Conservation (phyloP, 2,888 invertebrate genomes). For the Crocallis elinguaria region DNA sequence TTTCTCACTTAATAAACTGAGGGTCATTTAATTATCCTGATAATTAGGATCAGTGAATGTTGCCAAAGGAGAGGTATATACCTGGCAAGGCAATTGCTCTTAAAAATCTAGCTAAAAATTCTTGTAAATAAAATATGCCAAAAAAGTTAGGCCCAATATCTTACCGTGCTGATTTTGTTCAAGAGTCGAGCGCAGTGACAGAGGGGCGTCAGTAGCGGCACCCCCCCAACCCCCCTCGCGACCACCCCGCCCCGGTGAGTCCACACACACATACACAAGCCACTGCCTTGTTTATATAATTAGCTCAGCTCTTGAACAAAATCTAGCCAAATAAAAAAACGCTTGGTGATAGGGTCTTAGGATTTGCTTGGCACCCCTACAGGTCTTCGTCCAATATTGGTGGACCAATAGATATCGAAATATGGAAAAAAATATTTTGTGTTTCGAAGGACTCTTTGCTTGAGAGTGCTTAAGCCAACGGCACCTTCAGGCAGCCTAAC, state of each 20-base stretch:
- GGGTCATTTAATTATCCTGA: too few species aligned
- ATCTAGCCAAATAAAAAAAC: slow-evolving; percentile 38
- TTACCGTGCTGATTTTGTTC: slow-evolving; percentile 78
- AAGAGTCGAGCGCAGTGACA: slow-evolving; percentile 77
- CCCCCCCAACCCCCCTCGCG: slow-evolving; percentile 51
- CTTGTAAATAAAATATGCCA: background rate
- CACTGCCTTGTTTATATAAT: slow-evolving; percentile 47
- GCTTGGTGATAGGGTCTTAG: slow-evolving; percentile 25
- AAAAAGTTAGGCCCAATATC: slow-evolving; percentile 39
- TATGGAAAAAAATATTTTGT: too few species aligned
- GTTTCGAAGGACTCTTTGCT: too few species aligned
- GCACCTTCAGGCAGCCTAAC: too few species aligned
- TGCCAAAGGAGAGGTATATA: too few species aligned
- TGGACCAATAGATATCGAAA: too few species aligned
- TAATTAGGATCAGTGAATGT: too few species aligned
- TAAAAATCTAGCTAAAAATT: background rate
- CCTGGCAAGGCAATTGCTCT: too few species aligned
- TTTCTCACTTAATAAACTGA: too few species aligned
- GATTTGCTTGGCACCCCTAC: background rate
- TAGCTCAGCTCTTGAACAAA: slow-evolving; percentile 69
- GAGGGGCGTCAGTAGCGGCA: slow-evolving; percentile 72
- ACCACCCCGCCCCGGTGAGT: slow-evolving; percentile 73
- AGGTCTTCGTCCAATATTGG: too few species aligned
- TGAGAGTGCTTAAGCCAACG: too few species aligned
- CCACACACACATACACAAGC: slow-evolving; percentile 43